phyloP scores from a whole-genome alignment of 2,888 invertebrate genomes.

The Leptinotarsa rubiginosa region DNA sequence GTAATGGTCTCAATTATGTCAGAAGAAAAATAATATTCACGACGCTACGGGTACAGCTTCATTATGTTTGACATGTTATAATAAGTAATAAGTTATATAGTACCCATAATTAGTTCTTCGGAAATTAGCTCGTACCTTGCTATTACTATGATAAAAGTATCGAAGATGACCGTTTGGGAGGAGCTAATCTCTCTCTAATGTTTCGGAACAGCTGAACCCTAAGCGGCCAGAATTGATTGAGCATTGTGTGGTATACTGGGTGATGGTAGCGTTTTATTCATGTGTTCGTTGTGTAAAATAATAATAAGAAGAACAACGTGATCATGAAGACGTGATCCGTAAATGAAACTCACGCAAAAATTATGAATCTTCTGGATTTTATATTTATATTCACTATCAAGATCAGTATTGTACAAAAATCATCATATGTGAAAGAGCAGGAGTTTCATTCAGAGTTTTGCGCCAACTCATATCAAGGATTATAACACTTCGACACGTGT shows the following conservation, averaged over 20 bases:
- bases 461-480: too few relatives aligned
- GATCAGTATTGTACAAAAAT: too few relatives aligned
- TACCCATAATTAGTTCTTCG: slow-evolving; percentile 51
- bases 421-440: too few relatives aligned
- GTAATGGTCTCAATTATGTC: slow-evolving; percentile 27
- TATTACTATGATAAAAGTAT: slow-evolving; percentile 14
- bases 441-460: too few relatives aligned
- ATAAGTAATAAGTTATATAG: slow-evolving; percentile 44
- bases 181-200: slow-evolving; percentile 12
- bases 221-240: neutral
- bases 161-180: neutral
- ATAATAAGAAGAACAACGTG: too few relatives aligned
- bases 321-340: too few relatives aligned
- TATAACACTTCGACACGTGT: too few relatives aligned
- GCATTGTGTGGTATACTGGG: slow-evolving; percentile 26
- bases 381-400: too few relatives aligned
- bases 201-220: slow-evolving; percentile 1
- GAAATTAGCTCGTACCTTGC: slow-evolving; percentile 49
- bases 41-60: slow-evolving; percentile 27
- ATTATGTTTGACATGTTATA: slow-evolving; percentile 39
- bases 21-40: slow-evolving; percentile 26
- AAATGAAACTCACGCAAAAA: too few relatives aligned
- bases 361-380: too few relatives aligned
- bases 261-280: slow-evolving; percentile 54
- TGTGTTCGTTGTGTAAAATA: too few relatives aligned